These are phyloP conservation scores for Chaenodraco wilsoni DNA, from an alignment of 2,797 vertebrate species.

Conservation along the genomic window DNA sequence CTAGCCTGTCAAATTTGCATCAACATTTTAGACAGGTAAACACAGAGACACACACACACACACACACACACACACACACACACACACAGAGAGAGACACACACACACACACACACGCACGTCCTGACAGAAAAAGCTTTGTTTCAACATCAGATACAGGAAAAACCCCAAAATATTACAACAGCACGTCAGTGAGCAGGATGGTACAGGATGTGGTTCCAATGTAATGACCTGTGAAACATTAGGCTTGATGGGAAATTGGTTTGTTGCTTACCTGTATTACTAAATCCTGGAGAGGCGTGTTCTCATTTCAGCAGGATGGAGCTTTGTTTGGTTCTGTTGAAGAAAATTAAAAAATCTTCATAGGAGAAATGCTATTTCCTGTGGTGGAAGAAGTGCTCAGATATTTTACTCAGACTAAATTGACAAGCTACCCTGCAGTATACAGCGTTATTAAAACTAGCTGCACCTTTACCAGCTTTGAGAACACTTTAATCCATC, in stretches of 20 bases:
- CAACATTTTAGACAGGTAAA: constrained; percentile 3
- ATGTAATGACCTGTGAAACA: constrained; percentile 3
- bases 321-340: constrained; percentile 37
- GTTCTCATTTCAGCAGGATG: constrained; percentile 72
- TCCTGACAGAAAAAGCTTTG: constrained; percentile 16
- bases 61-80: not conserved
- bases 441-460: no score
- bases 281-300: constrained; percentile 38
- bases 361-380: not conserved
- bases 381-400: no score
- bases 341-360: not conserved
- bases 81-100: no score
- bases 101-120: not conserved
- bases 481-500: no score
- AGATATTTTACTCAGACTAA: no score
- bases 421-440: no score
- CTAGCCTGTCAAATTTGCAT: constrained; percentile 49
- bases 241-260: not conserved
- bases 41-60: not conserved
- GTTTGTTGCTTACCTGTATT: constrained; percentile 64
- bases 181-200: not conserved
- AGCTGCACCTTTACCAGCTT: no score
- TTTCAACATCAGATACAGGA: constrained; percentile 16
- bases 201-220: constrained; percentile 19
- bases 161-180: constrained; percentile 26